These are phyloP conservation scores for Drosophila kanapiae DNA, from an alignment of 1,140 invertebrate genomes.

Conservation along the genomic window DNA sequence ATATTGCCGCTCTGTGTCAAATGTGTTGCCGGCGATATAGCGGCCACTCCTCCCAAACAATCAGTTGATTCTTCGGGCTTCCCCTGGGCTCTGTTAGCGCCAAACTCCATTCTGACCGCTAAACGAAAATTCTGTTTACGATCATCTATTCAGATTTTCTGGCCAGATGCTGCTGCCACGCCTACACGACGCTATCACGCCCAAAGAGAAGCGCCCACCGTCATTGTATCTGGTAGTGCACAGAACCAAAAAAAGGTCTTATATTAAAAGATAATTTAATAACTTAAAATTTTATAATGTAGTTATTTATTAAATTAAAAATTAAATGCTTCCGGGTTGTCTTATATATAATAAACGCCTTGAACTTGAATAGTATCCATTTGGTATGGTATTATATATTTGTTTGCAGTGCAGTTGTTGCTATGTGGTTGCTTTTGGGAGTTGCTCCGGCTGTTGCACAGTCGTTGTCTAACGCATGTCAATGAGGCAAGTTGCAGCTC, in stretches of 20 bases:
- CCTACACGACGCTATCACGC: constrained; percentile 40
- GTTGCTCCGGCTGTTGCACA: constrained; percentile 13
- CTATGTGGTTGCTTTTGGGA: constrained; percentile 2
- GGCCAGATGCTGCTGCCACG: constrained; percentile 42
- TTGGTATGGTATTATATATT: background rate
- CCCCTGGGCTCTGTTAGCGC: constrained; percentile 21
- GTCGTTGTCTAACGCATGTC: constrained; percentile 78
- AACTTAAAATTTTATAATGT: background rate
- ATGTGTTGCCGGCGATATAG: constrained; percentile 24
- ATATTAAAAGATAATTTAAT: background rate
- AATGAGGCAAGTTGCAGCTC: constrained; percentile 60
- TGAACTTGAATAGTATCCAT: background rate
- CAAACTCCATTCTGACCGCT: constrained; percentile 26
- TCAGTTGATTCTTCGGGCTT: background rate
- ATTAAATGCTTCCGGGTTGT: background rate
- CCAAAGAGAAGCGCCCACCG: constrained; percentile 20
- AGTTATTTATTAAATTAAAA: background rate
- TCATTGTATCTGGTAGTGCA: constrained; percentile 18
- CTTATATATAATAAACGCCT: background rate
- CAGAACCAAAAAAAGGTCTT: background rate
- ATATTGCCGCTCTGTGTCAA: constrained; percentile 39
- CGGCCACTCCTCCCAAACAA: constrained; percentile 24
- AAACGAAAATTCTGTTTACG: constrained; percentile 46
- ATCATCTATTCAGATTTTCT: constrained; percentile 58
- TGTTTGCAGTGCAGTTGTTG: constrained; percentile 4